Conservation (phyloP, 2,113 vertebrate species). For the Phyllopteryx taeniolatus region DNA sequence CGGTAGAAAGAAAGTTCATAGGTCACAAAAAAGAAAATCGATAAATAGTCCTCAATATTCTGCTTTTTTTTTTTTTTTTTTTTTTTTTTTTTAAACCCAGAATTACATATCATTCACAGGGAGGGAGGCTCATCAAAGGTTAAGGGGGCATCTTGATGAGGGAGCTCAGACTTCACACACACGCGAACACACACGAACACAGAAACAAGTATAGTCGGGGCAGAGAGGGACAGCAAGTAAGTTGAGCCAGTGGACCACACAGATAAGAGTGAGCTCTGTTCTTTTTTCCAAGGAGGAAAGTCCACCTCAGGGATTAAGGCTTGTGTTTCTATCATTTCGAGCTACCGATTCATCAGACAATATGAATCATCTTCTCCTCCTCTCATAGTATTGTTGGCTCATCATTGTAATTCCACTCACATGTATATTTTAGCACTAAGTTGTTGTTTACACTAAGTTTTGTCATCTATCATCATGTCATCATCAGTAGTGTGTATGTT, state of each 20-base stretch:
- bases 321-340: conserved; percentile 64
- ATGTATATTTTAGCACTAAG: too few relatives aligned
- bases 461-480: too few relatives aligned
- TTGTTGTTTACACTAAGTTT: too few relatives aligned
- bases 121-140: conserved; percentile 51
- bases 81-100: conserved; percentile 6
- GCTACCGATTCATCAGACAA: conserved; percentile 46
- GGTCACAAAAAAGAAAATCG: conserved; percentile 21
- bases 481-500: too few relatives aligned
- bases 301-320: conserved; percentile 65
- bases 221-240: conserved; percentile 66
- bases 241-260: conserved; percentile 84
- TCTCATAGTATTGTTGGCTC: too few relatives aligned
- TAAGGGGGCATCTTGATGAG: conserved; percentile 82
- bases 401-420: not conserved
- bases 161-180: conserved; percentile 83
- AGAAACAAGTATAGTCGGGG: conserved; percentile 72
- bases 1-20: conserved; percentile 40
- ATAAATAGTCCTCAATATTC: not conserved
- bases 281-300: conserved; percentile 68
- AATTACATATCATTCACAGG: conserved; percentile 16
- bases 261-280: conserved; percentile 89
- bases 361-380: conserved; percentile 44
- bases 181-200: conserved; percentile 72
- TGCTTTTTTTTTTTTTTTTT: conserved; percentile 4